A percentile compares a stretch with the other conserved stretches of the same genome.
Conservation (phyloP, 2,888 invertebrate species). For the Monoplex corrugatus region DNA sequence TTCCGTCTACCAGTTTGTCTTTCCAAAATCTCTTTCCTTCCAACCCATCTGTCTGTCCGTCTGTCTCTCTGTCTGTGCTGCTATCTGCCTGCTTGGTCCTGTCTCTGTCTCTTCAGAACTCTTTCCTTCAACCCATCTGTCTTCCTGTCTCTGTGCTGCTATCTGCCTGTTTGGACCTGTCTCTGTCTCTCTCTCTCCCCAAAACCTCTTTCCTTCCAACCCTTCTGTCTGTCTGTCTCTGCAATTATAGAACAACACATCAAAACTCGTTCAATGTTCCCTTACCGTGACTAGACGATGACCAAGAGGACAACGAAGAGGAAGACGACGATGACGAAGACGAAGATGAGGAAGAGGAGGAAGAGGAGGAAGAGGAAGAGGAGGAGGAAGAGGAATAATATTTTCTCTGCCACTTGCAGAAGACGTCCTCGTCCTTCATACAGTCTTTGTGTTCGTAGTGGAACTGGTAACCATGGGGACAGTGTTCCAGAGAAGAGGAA, state of each 20-base stretch:
- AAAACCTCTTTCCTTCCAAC: too few relatives aligned
- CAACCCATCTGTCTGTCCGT: background rate
- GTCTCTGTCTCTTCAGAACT: too few relatives aligned
- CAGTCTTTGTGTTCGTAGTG: constrained; percentile 46
- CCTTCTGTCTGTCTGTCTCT: background rate
- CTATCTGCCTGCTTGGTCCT: too few relatives aligned
- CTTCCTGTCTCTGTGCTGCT: background rate
- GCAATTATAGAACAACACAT: background rate
- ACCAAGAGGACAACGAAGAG: background rate
- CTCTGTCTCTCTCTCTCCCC: background rate
- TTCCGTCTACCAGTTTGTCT: too few relatives aligned
- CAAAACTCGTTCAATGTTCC: background rate
- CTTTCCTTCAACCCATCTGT: background rate
- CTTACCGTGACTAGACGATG: constrained; percentile 29
- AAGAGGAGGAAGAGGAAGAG: background rate
- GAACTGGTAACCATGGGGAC: constrained; percentile 53
- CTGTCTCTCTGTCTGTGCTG: background rate
- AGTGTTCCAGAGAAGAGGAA: constrained; percentile 49
- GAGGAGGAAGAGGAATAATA: background rate
- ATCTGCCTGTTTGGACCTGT: background rate
- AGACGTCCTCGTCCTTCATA: constrained; percentile 38
- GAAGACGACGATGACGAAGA: background rate
- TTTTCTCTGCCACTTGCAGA: constrained; percentile 35
- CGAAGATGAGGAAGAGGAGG: background rate
- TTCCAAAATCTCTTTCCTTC: too few relatives aligned